Evolutionary conservation across 2,797 vertebrate species (phyloP).

Genomic region (Leptoclinus maculatus): DNA sequence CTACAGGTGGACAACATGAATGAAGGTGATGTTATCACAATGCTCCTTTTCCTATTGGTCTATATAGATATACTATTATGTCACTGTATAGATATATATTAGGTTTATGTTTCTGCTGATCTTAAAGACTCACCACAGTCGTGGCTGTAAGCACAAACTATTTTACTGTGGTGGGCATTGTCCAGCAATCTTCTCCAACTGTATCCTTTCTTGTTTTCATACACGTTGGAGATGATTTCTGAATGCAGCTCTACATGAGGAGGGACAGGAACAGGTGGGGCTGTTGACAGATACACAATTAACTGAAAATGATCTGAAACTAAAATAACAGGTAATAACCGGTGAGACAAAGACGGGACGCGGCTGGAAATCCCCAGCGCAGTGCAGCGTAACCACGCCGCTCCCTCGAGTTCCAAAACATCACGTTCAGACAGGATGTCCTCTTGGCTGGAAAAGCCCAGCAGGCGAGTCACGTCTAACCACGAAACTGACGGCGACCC

Average conservation of each 20-base stretch:
- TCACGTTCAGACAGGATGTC: background rate
- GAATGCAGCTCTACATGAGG: background rate
- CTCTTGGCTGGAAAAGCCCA: background rate
- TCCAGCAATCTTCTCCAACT: background rate
- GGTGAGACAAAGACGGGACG: too few relatives aligned
- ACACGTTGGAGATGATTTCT: background rate
- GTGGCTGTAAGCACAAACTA: background rate
- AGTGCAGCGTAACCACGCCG: background rate
- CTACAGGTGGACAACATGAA: background rate
- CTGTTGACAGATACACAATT: background rate
- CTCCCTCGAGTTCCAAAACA: background rate
- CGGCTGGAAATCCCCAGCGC: background rate
- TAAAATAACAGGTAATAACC: background rate
- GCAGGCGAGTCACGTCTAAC: background rate
- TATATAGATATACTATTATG: background rate
- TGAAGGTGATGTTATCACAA: background rate
- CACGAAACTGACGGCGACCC: background rate
- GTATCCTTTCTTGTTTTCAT: background rate
- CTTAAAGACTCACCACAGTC: background rate
- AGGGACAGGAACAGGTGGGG: background rate
- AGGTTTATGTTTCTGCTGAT: background rate
- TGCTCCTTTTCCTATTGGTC: background rate
- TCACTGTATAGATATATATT: too few relatives aligned
- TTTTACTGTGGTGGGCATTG: background rate
- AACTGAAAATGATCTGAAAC: background rate